Evolutionary conservation across 1,140 invertebrate genomes (phyloP).

Genomic region (Elymnias hypermnestra): DNA sequence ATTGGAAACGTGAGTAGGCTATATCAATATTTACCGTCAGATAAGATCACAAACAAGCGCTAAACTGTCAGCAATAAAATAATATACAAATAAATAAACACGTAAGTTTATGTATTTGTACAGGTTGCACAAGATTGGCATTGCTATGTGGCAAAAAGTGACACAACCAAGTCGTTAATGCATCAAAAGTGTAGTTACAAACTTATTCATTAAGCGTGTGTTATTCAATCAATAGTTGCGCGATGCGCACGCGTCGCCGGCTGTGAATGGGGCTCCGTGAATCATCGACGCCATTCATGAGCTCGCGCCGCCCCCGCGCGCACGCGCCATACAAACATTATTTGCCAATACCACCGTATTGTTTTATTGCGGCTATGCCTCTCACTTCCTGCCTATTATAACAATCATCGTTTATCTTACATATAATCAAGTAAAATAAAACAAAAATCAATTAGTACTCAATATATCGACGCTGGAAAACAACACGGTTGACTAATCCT

Average conservation of each 20-base stretch:
- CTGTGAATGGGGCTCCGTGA: conserved; percentile 62
- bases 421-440: conserved; percentile 14
- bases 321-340: conserved; percentile 58
- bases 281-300: conserved; percentile 59
- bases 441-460: too few species aligned
- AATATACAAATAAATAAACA: too few species aligned
- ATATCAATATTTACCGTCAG: too few species aligned
- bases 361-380: conserved; percentile 56
- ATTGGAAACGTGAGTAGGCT: too few species aligned
- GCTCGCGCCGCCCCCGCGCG: conserved; percentile 51
- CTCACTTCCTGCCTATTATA: conserved; percentile 58
- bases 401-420: conserved; percentile 32
- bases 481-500: too few species aligned
- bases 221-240: conserved; percentile 12
- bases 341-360: conserved; percentile 61
- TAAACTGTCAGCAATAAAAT: too few species aligned
- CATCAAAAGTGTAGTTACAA: neutral
- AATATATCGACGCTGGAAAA: too few species aligned
- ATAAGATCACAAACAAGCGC: too few species aligned
- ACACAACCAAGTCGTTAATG: conserved; percentile 1
- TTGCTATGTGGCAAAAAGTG: neutral
- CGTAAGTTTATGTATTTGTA: too few species aligned
- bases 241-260: conserved; percentile 40
- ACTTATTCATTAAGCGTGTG: conserved; percentile 7
- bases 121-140: neutral